Evolutionary conservation across 2,113 vertebrate genomes (phyloP).

Genomic region (Notothenia rossii): DNA sequence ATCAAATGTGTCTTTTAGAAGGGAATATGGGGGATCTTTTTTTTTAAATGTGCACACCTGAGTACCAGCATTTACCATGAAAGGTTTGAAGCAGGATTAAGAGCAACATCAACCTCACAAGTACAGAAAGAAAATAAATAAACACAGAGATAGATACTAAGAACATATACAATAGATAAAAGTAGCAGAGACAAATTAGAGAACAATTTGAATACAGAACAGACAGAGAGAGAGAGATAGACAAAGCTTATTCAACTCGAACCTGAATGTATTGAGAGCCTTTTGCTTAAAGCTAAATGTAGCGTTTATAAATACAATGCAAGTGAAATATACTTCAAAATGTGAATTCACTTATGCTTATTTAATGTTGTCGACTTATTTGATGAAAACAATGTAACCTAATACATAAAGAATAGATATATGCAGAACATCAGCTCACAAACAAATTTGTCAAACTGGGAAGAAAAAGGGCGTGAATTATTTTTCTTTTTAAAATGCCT

Average conservation of each 20-base stretch:
- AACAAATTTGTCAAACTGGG: no score
- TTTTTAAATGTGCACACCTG: constrained; percentile 66
- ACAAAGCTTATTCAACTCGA: neutral
- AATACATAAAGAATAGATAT: neutral
- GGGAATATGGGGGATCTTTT: constrained; percentile 40
- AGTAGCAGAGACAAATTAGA: neutral
- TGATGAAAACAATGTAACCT: neutral
- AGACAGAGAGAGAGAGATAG: neutral
- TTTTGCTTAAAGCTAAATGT: neutral
- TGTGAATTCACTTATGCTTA: neutral
- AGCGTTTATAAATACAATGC: neutral
- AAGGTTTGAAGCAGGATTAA: constrained; percentile 61
- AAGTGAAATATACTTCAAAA: neutral
- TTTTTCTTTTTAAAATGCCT: constrained; percentile 28
- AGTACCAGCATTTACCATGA: constrained; percentile 50
- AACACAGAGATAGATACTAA: neutral
- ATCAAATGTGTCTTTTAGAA: constrained; percentile 79
- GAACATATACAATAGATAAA: no score
- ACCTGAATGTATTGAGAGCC: constrained; percentile 12
- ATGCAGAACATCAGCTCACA: neutral
- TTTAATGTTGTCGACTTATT: neutral
- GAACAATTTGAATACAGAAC: neutral
- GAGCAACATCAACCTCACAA: constrained; percentile 37
- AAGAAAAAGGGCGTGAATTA: constrained; percentile 10
- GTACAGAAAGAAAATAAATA: constrained; percentile 8